These are phyloP conservation scores for Pyrgus malvae DNA, from an alignment of 2,888 invertebrate species.

Conservation along the genomic window DNA sequence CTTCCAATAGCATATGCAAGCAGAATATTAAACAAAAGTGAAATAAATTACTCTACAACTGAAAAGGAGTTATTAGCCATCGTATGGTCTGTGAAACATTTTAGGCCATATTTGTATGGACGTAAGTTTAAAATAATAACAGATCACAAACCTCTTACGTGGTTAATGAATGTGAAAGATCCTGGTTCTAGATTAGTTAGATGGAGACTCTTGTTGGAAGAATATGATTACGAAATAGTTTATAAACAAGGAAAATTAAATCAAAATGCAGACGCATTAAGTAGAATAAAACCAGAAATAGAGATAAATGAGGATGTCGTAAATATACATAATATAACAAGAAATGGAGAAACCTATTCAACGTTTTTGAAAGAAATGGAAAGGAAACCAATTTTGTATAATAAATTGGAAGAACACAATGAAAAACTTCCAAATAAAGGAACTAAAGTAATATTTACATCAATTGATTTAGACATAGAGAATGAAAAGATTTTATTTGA, in stretches of 20 bases:
- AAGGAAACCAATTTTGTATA: slow-evolving; percentile 28
- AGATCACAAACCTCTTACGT: slow-evolving; percentile 15
- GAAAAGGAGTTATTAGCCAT: slow-evolving; percentile 20
- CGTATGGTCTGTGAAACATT: slow-evolving; percentile 12
- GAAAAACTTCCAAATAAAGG: not conserved
- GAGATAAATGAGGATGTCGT: not conserved
- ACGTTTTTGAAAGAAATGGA: slow-evolving; percentile 29
- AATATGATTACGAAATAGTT: slow-evolving; percentile 26
- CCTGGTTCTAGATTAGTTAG: slow-evolving; percentile 25
- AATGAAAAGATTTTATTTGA: not conserved
- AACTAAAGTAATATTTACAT: not conserved
- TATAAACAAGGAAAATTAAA: slow-evolving; percentile 32
- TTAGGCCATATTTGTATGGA: slow-evolving; percentile 19
- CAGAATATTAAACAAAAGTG: not conserved
- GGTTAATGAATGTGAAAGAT: slow-evolving; percentile 30
- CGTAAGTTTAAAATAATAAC: slow-evolving; percentile 11
- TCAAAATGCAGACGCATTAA: slow-evolving; percentile 28
- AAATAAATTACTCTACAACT: slow-evolving; percentile 8
- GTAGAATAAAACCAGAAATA: not conserved
- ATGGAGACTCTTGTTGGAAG: slow-evolving; percentile 22
- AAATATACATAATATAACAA: not conserved
- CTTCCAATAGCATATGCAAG: slow-evolving; percentile 14
- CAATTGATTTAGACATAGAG: not conserved
- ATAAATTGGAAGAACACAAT: slow-evolving; percentile 14
- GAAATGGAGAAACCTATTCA: not conserved